A percentile compares a stretch with the other conserved stretches of the same genome.
phyloP scores from a whole-genome alignment of 2,113 vertebrate genomes.

The Marcusenius ussheri region DNA sequence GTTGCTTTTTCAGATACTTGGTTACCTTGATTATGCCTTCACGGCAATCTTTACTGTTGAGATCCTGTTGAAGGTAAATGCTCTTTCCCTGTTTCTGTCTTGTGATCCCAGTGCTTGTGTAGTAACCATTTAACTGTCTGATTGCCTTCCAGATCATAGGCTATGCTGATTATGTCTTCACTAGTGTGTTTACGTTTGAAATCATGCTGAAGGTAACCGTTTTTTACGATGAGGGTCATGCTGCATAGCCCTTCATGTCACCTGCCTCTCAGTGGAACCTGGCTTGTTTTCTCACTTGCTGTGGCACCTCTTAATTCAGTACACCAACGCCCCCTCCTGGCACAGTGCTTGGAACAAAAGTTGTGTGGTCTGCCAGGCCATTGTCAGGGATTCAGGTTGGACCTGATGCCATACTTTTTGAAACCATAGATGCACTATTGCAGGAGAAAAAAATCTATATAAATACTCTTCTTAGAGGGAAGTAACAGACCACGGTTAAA shows the following conservation, averaged over 20 bases:
- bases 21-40: conserved; percentile 99
- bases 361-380: neutral
- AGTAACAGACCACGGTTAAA: neutral
- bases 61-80: conserved; percentile 98
- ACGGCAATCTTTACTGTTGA: conserved; percentile 99
- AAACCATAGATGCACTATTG: neutral
- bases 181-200: conserved; percentile 95
- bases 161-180: conserved; percentile 96
- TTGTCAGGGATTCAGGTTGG: neutral
- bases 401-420: neutral
- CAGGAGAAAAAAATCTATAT: neutral
- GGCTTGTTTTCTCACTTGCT: conserved; percentile 53
- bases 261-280: conserved; percentile 55
- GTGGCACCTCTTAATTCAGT: conserved; percentile 44
- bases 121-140: conserved; percentile 69
- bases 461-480: neutral
- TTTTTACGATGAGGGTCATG: conserved; percentile 58
- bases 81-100: conserved; percentile 46
- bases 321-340: neutral
- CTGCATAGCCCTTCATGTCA: conserved; percentile 61
- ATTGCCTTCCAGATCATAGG: conserved; percentile 88
- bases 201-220: conserved; percentile 93
- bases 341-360: neutral
- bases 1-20: conserved; percentile 96
- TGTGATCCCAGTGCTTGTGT: conserved; percentile 48